Percentiles rank a stretch among this genome's conserved stretches.
Conservation (phyloP, 2,797 vertebrate genomes). For the Parauchenoglanis ngamensis region DNA sequence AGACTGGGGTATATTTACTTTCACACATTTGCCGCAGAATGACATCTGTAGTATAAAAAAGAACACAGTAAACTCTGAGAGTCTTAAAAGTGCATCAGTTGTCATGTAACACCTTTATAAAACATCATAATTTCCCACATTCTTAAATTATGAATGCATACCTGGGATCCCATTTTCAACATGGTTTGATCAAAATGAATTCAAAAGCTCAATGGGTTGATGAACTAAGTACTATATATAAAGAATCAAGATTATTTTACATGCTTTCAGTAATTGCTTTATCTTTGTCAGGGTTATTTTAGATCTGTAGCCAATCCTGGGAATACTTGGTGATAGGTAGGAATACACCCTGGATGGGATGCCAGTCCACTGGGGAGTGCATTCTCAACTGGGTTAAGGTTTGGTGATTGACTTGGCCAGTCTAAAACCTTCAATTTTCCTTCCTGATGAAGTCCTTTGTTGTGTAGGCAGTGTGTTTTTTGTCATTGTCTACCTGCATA, state of each 20-base stretch:
- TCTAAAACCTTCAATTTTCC: background rate
- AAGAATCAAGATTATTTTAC: background rate
- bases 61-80: background rate
- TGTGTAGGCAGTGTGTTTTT: background rate
- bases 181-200: background rate
- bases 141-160: background rate
- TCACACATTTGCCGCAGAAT: background rate
- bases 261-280: too few species aligned
- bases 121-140: background rate
- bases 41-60: background rate
- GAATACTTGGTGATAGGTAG: background rate
- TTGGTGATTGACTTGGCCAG: background rate
- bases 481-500: background rate
- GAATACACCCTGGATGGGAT: background rate
- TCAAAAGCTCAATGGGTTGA: background rate
- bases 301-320: background rate
- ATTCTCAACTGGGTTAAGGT: too few species aligned
- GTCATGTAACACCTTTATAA: background rate
- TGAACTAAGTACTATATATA: background rate
- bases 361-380: background rate
- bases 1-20: background rate
- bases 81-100: background rate
- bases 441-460: background rate
- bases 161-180: background rate
- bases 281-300: background rate